Percentiles rank a stretch among this genome's conserved stretches.
These are phyloP conservation scores for Drosophila nigritarsus DNA, from an alignment of 2,888 invertebrate genomes.

Conservation along the genomic window DNA sequence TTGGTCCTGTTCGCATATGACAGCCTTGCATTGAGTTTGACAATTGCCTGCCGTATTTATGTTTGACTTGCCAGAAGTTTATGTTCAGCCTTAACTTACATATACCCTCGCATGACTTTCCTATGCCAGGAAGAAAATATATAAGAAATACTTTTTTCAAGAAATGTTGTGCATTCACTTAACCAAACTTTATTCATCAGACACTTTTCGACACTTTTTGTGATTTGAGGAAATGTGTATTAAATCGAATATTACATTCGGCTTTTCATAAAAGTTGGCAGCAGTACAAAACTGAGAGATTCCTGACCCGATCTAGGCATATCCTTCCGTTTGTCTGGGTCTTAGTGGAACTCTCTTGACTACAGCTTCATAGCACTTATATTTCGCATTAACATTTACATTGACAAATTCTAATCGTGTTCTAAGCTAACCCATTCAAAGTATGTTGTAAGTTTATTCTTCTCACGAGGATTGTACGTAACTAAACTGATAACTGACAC, in stretches of 20 bases:
- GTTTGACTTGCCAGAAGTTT: constrained; percentile 26
- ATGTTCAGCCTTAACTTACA: constrained; percentile 1
- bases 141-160: constrained; percentile 7
- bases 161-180: constrained; percentile 1
- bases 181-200: not conserved
- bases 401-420: not conserved
- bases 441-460: not conserved
- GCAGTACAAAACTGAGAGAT: not conserved
- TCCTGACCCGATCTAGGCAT: not conserved
- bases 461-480: not conserved
- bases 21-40: constrained; percentile 39
- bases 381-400: not conserved
- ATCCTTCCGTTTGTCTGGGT: not conserved
- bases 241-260: not conserved
- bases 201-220: not conserved
- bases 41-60: constrained; percentile 20
- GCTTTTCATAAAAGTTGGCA: not conserved
- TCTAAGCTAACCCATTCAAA: not conserved
- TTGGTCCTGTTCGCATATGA: constrained; percentile 31
- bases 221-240: not conserved
- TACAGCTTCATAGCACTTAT: not conserved
- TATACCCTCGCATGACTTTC: not conserved
- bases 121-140: not conserved
- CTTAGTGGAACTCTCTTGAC: not conserved
- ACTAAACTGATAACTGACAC: not conserved